These are phyloP conservation scores for Kryptolebias marmoratus DNA, from an alignment of 2,113 vertebrate genomes.

Conservation along the genomic window DNA sequence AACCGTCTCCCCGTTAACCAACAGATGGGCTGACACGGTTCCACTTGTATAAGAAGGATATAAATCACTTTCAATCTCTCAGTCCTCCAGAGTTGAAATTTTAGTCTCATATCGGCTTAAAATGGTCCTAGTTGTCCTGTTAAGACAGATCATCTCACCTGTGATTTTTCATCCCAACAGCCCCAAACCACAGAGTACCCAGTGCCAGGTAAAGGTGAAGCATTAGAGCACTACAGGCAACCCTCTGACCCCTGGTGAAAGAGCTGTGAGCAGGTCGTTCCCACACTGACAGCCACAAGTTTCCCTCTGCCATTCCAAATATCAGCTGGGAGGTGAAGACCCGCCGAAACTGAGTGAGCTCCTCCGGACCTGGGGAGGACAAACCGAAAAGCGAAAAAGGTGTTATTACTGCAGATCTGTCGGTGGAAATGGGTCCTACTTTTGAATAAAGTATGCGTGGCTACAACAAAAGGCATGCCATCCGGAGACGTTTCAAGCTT, in stretches of 20 bases:
- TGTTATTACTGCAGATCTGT: background rate
- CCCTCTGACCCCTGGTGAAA: slow-evolving; percentile 83
- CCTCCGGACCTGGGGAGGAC: slow-evolving; percentile 76
- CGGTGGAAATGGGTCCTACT: too few species aligned
- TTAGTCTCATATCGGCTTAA: background rate
- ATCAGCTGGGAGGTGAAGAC: slow-evolving; percentile 78
- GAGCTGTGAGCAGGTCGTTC: slow-evolving; percentile 75
- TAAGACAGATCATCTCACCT: slow-evolving; percentile 60
- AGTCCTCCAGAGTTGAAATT: background rate
- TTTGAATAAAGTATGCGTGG: too few species aligned
- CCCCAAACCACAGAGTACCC: slow-evolving; percentile 81
- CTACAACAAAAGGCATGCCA: too few species aligned
- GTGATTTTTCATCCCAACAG: slow-evolving; percentile 59
- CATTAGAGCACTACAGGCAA: slow-evolving; percentile 76
- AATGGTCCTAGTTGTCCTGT: too few species aligned
- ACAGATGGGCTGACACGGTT: slow-evolving; percentile 69
- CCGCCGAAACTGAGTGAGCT: slow-evolving; percentile 74
- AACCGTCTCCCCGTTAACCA: slow-evolving; percentile 71
- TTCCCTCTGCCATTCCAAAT: slow-evolving; percentile 80
- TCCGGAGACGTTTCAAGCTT: too few species aligned
- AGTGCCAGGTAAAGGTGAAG: slow-evolving; percentile 81
- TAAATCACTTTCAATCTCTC: background rate
- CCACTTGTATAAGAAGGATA: slow-evolving; percentile 52
- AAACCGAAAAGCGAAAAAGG: background rate
- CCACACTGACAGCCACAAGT: slow-evolving; percentile 85